Conservation (phyloP, 2,888 invertebrate species). For the Autographa gamma region DNA sequence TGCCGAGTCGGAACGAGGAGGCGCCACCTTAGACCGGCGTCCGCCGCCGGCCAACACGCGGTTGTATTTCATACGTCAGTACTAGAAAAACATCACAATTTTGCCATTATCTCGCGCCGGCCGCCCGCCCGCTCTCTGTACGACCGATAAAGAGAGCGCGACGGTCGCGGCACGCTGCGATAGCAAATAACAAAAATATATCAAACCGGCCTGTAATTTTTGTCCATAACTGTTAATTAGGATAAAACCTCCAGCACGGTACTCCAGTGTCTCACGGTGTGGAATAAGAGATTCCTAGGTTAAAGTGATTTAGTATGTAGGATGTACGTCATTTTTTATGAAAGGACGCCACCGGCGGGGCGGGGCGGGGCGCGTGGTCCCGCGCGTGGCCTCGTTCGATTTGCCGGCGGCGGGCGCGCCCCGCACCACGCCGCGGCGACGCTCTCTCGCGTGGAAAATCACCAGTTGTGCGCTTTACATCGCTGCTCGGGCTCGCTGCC, state of each 20-base stretch:
- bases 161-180: slow-evolving; percentile 78
- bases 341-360: slow-evolving; percentile 78
- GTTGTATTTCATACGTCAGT: slow-evolving; percentile 60
- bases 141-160: slow-evolving; percentile 85
- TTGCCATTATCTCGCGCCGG: slow-evolving; percentile 84
- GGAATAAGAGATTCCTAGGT: slow-evolving; percentile 88
- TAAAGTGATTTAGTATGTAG: slow-evolving; percentile 86
- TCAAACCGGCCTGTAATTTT: slow-evolving; percentile 83
- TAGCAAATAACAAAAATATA: slow-evolving; percentile 69
- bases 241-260: slow-evolving; percentile 81
- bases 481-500: slow-evolving; percentile 63
- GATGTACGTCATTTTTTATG: slow-evolving; percentile 83
- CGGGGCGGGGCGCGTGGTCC: slow-evolving; percentile 67
- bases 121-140: slow-evolving; percentile 74
- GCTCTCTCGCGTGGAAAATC: slow-evolving; percentile 78
- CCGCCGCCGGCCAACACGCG: slow-evolving; percentile 52
- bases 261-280: slow-evolving; percentile 84
- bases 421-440: slow-evolving; percentile 78
- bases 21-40: slow-evolving; percentile 41
- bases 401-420: slow-evolving; percentile 78
- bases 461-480: slow-evolving; percentile 76
- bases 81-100: slow-evolving; percentile 88
- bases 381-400: slow-evolving; percentile 87
- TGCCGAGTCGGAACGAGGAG: slow-evolving; percentile 59
- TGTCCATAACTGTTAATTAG: slow-evolving; percentile 86